phyloP scores from a whole-genome alignment of 2,888 invertebrate genomes.

The Gnatocerus cornutus region DNA sequence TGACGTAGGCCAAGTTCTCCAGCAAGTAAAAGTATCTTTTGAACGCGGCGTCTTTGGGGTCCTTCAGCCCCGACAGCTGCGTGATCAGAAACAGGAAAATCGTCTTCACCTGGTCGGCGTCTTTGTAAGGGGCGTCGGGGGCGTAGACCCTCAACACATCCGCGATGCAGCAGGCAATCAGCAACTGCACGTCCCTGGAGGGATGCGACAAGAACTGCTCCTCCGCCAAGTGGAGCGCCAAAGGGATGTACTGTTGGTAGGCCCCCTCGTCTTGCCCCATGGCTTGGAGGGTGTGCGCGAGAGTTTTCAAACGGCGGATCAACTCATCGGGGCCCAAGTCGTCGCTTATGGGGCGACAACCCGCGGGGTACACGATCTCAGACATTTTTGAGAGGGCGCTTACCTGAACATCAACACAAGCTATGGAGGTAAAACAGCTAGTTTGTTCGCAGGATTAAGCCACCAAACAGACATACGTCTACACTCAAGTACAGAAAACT shows the following conservation, averaged over 20 bases:
- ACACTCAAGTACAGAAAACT: slow-evolving; percentile 5
- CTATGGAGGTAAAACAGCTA: slow-evolving; percentile 28
- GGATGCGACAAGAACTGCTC: slow-evolving; percentile 93
- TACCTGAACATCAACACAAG: slow-evolving; percentile 58
- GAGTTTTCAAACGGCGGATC: slow-evolving; percentile 92
- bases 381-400: slow-evolving; percentile 74
- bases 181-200: slow-evolving; percentile 93
- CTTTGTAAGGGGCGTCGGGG: slow-evolving; percentile 98
- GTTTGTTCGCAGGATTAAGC: slow-evolving; percentile 15
- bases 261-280: slow-evolving; percentile 97
- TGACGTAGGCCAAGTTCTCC: slow-evolving; percentile 97
- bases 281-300: slow-evolving; percentile 95
- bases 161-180: slow-evolving; percentile 98
- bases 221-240: slow-evolving; percentile 93
- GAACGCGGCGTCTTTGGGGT: slow-evolving; percentile 97
- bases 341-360: slow-evolving; percentile 95
- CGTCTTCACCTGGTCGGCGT: slow-evolving; percentile 92
- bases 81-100: slow-evolving; percentile 96
- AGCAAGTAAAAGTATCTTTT: slow-evolving; percentile 95
- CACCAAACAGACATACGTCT: slow-evolving; percentile 40
- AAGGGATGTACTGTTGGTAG: slow-evolving; percentile 91
- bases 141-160: slow-evolving; percentile 97
- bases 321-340: slow-evolving; percentile 97
- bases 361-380: slow-evolving; percentile 94
- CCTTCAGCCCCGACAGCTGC: slow-evolving; percentile 93